Percentiles rank a stretch among this genome's conserved stretches.
These are phyloP conservation scores for Meloidogyne floridensis DNA, from an alignment of 1,140 invertebrate species.

Conservation along the genomic window DNA sequence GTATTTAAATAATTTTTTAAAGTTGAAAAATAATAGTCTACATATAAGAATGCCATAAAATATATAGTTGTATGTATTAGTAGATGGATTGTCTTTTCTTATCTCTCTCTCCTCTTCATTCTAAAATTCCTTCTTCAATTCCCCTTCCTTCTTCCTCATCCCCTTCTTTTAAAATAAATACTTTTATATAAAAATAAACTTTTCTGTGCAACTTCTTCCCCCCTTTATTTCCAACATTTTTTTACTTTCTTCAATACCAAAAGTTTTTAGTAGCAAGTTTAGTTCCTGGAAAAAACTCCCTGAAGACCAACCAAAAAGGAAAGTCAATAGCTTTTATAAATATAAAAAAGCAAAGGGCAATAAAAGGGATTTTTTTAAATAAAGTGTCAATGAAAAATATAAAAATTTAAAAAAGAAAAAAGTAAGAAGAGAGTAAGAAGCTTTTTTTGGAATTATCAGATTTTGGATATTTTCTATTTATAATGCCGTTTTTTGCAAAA, in stretches of 20 bases:
- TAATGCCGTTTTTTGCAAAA: neutral
- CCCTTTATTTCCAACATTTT: neutral
- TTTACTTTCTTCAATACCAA: neutral
- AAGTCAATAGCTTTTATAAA: neutral
- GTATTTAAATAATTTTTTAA: too few species aligned
- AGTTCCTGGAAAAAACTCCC: neutral
- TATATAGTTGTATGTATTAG: too few species aligned
- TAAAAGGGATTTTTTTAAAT: neutral
- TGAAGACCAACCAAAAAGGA: neutral
- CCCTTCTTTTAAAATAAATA: neutral
- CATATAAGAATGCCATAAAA: too few species aligned
- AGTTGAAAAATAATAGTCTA: too few species aligned
- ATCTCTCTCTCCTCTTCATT: too few species aligned
- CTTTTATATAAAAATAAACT: too few species aligned
- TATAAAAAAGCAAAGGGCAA: neutral
- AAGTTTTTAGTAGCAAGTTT: neutral
- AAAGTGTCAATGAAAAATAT: neutral
- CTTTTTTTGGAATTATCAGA: slow-evolving; percentile 1
- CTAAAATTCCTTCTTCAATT: neutral
- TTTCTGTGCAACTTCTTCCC: neutral
- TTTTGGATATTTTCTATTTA: neutral
- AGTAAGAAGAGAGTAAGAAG: neutral
- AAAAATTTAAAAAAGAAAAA: neutral
- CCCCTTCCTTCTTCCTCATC: neutral
- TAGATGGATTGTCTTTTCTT: too few species aligned